Evolutionary conservation across 2,888 invertebrate species (phyloP).

Genomic region (Chymomyza procnemis): DNA sequence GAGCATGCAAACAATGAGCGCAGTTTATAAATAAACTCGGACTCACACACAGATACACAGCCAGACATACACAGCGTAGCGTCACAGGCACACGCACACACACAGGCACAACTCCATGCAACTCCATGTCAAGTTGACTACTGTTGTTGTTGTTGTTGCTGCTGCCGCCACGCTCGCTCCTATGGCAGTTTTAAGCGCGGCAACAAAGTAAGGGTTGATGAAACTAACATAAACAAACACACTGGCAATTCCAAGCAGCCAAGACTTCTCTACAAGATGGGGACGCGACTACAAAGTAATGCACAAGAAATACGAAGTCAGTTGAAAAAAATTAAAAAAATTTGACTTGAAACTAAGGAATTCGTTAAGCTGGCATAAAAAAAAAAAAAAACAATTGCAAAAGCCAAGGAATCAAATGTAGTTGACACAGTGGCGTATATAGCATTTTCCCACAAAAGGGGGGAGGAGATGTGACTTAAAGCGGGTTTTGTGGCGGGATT

Average conservation of each 20-base stretch:
- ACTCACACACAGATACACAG: constrained; percentile 24
- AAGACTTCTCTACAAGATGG: background rate
- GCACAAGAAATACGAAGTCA: background rate
- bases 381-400: background rate
- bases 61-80: too few relatives aligned
- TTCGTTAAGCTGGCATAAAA: background rate
- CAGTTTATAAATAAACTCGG: constrained; percentile 57
- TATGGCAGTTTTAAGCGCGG: constrained; percentile 31
- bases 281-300: background rate
- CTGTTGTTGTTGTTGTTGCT: constrained; percentile 13
- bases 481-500: too few relatives aligned
- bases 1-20: constrained; percentile 56
- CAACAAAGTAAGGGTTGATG: constrained; percentile 46
- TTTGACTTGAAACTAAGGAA: background rate
- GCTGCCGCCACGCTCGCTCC: background rate
- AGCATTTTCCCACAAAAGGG: too few relatives aligned
- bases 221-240: background rate
- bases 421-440: background rate
- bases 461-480: too few relatives aligned
- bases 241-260: background rate
- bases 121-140: constrained; percentile 8
- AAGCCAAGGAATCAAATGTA: background rate
- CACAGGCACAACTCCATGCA: constrained; percentile 1
- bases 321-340: background rate
- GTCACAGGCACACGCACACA: background rate